These are phyloP conservation scores for Prionailurus viverrinus DNA, from an alignment of 2,113 vertebrate genomes.

Conservation along the genomic window DNA sequence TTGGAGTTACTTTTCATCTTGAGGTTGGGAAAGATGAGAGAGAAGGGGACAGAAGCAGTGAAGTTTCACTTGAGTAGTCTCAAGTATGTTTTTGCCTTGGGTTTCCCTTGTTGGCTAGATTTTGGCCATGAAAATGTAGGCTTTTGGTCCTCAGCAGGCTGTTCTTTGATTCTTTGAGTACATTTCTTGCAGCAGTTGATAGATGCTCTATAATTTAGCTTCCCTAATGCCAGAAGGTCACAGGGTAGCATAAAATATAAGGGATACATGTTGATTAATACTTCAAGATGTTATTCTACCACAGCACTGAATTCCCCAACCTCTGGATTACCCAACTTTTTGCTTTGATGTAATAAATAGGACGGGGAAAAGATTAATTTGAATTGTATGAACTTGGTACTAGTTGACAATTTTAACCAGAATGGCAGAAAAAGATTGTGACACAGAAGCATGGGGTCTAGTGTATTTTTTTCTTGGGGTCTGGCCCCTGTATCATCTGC, in stretches of 20 bases:
- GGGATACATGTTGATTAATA: not conserved
- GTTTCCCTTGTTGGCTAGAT: not conserved
- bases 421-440: not conserved
- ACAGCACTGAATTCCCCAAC: not conserved
- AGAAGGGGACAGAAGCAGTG: not conserved
- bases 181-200: not conserved
- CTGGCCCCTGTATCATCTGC: not conserved
- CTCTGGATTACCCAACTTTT: not conserved
- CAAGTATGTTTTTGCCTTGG: not conserved
- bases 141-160: not conserved
- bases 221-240: not conserved
- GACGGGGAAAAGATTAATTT: not conserved
- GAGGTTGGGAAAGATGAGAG: not conserved
- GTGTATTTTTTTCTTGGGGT: not conserved
- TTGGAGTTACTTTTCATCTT: not conserved
- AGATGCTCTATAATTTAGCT: not conserved
- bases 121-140: not conserved
- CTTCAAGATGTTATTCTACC: not conserved
- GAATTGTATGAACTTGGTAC: not conserved
- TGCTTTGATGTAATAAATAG: constrained; percentile 28
- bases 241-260: not conserved
- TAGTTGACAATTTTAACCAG: not conserved
- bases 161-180: not conserved
- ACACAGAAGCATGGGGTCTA: not conserved
- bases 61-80: not conserved